These are phyloP conservation scores for Melieria picta DNA, from an alignment of 2,888 invertebrate genomes.

Conservation along the genomic window DNA sequence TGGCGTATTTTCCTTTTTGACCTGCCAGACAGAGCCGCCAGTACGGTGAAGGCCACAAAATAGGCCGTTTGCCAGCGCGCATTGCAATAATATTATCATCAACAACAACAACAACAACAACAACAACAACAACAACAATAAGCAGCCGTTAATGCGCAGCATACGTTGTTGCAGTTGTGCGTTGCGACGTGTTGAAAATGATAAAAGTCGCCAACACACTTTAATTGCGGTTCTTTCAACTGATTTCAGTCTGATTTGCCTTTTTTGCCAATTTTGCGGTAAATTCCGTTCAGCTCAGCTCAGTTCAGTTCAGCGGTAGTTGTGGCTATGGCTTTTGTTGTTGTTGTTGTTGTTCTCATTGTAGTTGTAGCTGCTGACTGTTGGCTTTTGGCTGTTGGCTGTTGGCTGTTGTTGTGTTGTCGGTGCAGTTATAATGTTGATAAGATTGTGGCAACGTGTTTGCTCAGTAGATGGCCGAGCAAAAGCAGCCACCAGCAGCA, in stretches of 20 bases:
- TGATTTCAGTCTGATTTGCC: no score
- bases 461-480: neutral
- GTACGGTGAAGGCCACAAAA: no score
- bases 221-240: no score
- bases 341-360: neutral
- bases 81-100: no score
- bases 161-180: no score
- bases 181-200: slow-evolving; percentile 12
- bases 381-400: slow-evolving; percentile 17
- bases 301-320: neutral
- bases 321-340: neutral
- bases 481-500: neutral
- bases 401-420: slow-evolving; percentile 13
- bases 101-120: no score
- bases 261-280: no score
- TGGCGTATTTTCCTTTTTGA: no score
- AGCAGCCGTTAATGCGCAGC: no score
- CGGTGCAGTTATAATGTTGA: slow-evolving; percentile 4
- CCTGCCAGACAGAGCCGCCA: no score
- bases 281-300: neutral
- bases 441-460: slow-evolving; percentile 11
- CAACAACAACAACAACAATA: no score
- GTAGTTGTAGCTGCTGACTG: neutral
- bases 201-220: neutral
- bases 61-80: no score